Evolutionary conservation across 2,797 vertebrate genomes (phyloP).

Genomic region (Atherinosoma microstoma): DNA sequence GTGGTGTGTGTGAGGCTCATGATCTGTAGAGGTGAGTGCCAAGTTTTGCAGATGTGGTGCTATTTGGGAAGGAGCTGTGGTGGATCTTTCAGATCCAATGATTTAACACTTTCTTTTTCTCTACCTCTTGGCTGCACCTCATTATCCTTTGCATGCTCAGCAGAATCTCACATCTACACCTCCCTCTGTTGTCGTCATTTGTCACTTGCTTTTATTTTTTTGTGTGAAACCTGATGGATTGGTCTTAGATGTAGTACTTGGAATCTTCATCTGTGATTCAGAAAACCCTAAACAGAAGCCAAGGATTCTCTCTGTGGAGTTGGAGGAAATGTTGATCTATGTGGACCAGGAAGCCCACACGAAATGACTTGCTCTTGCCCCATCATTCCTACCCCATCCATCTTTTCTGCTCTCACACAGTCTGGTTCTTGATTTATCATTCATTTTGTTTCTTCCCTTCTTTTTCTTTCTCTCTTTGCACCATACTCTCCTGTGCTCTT

Average conservation of each 20-base stretch:
- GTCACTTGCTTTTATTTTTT: slow-evolving; percentile 38
- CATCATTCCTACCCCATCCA: slow-evolving; percentile 40
- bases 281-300: slow-evolving; percentile 80
- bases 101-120: slow-evolving; percentile 53
- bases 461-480: slow-evolving; percentile 51
- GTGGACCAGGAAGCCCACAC: slow-evolving; percentile 71
- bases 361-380: slow-evolving; percentile 69
- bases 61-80: slow-evolving; percentile 35
- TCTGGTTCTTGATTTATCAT: slow-evolving; percentile 34
- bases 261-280: slow-evolving; percentile 81
- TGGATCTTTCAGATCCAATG: slow-evolving; percentile 47
- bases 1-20: slow-evolving; percentile 56
- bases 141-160: slow-evolving; percentile 54
- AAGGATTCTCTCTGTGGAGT: slow-evolving; percentile 75
- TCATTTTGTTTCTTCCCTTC: slow-evolving; percentile 30
- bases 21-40: slow-evolving; percentile 57
- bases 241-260: slow-evolving; percentile 72
- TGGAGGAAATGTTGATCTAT: slow-evolving; percentile 74
- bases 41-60: slow-evolving; percentile 67
- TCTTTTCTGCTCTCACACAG: slow-evolving; percentile 45
- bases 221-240: slow-evolving; percentile 71
- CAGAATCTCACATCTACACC: slow-evolving; percentile 44
- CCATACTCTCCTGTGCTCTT: slow-evolving; percentile 70
- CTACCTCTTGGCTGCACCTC: slow-evolving; percentile 31
- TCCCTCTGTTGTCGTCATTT: slow-evolving; percentile 58